Conservation (phyloP, 2,113 vertebrate genomes). For the Takifugu flavidus region DNA sequence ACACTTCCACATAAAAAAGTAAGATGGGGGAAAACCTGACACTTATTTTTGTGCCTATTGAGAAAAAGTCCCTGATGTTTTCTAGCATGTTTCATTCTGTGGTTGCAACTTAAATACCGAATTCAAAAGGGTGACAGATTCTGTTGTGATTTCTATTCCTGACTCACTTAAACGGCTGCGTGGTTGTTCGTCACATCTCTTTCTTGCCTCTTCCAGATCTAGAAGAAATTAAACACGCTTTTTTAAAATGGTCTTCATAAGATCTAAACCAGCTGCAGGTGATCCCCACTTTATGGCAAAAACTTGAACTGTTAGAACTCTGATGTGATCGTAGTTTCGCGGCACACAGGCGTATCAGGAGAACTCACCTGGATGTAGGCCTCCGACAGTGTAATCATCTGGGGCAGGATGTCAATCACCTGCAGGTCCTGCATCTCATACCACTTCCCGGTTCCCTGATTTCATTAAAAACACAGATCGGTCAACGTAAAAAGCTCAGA, state of each 20-base stretch:
- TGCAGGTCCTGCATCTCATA: slow-evolving; percentile 97
- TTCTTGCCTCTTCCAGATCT: slow-evolving; percentile 95
- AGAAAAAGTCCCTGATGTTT: slow-evolving; percentile 3
- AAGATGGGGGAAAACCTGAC: slow-evolving; percentile 20
- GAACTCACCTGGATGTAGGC: slow-evolving; percentile 91
- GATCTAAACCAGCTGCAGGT: neutral
- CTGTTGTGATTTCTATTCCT: neutral
- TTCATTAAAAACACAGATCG: slow-evolving; percentile 1
- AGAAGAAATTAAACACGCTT: slow-evolving; percentile 5
- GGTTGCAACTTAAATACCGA: neutral
- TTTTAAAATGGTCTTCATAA: neutral
- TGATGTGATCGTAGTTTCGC: too few relatives aligned
- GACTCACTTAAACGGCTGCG: slow-evolving; percentile 76
- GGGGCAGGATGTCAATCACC: slow-evolving; percentile 93
- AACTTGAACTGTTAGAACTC: too few relatives aligned
- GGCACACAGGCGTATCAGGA: neutral
- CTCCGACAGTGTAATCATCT: slow-evolving; percentile 97
- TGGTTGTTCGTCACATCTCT: slow-evolving; percentile 77
- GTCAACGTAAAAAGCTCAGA: neutral
- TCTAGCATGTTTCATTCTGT: slow-evolving; percentile 6
- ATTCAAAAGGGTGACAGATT: too few relatives aligned
- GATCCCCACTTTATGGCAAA: neutral
- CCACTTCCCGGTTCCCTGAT: slow-evolving; percentile 95
- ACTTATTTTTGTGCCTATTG: slow-evolving; percentile 8
- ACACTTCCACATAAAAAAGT: slow-evolving; percentile 53